Percentiles rank a stretch among this genome's conserved stretches.
Conservation (phyloP, 2,797 vertebrate species). For the Halcyon leucocephala region DNA sequence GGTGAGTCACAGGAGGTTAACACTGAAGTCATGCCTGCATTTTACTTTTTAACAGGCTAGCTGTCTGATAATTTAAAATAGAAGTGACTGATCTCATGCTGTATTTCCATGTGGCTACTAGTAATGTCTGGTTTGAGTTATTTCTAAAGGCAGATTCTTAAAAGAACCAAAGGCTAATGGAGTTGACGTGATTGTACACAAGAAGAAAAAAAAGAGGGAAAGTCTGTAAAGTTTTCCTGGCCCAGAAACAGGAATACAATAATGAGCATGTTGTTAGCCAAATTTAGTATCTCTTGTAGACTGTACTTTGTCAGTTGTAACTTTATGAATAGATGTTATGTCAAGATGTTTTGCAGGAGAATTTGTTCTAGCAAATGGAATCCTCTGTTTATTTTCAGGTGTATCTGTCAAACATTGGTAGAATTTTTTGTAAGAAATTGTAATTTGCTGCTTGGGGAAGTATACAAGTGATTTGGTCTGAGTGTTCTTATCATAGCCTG, state of each 20-base stretch:
- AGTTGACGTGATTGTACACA: fast-evolving
- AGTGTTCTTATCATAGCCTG: neutral
- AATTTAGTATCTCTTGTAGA: neutral
- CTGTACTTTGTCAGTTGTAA: neutral
- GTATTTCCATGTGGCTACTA: neutral
- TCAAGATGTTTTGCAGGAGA: neutral
- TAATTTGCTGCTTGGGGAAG: constrained; percentile 21
- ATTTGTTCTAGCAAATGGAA: constrained; percentile 24
- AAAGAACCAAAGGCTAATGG: neutral
- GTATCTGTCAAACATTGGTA: constrained; percentile 12
- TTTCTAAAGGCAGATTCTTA: neutral
- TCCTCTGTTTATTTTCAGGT: neutral
- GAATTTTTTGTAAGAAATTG: constrained; percentile 32
- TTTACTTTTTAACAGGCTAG: neutral
- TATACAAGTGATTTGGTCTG: neutral
- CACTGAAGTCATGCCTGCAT: fast-evolving
- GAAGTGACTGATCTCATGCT: neutral
- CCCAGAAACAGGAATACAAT: neutral
- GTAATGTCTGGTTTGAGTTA: neutral
- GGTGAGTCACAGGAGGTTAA: neutral
- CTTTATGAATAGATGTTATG: neutral
- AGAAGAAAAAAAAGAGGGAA: neutral
- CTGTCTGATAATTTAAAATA: neutral
- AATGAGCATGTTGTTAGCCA: neutral
- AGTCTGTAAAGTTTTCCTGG: neutral